Evolutionary conservation across 1,140 invertebrate species (phyloP).

Genomic region (Bombus superbus): DNA sequence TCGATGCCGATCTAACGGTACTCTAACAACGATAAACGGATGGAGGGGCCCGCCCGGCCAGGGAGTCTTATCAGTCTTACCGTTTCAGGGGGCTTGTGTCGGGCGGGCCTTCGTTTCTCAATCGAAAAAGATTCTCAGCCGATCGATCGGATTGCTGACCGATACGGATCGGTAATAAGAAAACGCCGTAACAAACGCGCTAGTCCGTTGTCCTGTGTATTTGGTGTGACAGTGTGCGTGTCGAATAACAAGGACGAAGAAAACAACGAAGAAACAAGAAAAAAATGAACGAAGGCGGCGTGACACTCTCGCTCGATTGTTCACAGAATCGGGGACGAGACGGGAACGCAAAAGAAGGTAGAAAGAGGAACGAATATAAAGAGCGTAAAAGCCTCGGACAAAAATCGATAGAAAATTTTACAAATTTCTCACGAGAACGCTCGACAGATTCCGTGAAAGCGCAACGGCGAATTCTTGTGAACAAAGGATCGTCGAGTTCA

Average conservation of each 20-base stretch:
- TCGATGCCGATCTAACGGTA: slow-evolving; percentile 22
- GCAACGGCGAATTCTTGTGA: slow-evolving; percentile 60
- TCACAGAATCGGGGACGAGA: slow-evolving; percentile 57
- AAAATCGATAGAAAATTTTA: neutral
- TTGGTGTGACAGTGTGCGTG: slow-evolving; percentile 55
- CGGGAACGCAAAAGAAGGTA: neutral
- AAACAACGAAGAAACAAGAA: neutral
- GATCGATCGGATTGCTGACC: slow-evolving; percentile 1
- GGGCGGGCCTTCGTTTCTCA: slow-evolving; percentile 32
- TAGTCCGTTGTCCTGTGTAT: slow-evolving; percentile 15
- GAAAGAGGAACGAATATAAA: neutral
- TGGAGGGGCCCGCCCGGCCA: slow-evolving; percentile 48
- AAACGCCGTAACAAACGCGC: neutral
- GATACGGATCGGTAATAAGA: neutral
- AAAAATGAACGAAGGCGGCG: neutral
- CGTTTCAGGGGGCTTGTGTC: slow-evolving; percentile 44
- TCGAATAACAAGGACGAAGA: slow-evolving; percentile 38
- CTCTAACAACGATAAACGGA: slow-evolving; percentile 50
- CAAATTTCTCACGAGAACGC: neutral
- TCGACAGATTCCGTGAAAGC: neutral
- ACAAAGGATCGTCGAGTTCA: slow-evolving; percentile 60
- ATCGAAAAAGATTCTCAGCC: neutral
- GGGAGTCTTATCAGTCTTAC: slow-evolving; percentile 71
- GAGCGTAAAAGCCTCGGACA: neutral
- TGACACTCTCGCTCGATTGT: slow-evolving; percentile 61